Percentiles rank a stretch among this genome's conserved stretches.
These are phyloP conservation scores for Falco cherrug DNA, from an alignment of 2,797 vertebrate genomes.

Conservation along the genomic window DNA sequence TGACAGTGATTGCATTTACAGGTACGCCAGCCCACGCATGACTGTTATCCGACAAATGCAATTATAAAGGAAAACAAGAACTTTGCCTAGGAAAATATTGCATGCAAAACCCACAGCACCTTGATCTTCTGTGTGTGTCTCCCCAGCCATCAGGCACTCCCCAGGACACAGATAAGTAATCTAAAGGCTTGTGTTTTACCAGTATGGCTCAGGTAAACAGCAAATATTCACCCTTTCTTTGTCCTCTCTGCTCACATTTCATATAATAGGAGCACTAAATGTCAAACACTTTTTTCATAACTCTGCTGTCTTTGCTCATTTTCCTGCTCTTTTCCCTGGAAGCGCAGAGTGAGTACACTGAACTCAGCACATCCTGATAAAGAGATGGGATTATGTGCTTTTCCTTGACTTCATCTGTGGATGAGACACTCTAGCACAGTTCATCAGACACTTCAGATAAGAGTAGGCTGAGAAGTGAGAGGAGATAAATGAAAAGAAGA, in stretches of 20 bases:
- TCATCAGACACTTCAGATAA: neutral
- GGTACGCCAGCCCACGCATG: neutral
- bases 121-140: neutral
- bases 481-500: slow-evolving; percentile 1
- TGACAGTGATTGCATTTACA: neutral
- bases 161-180: neutral
- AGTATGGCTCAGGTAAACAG: neutral
- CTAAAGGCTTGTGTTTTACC: neutral
- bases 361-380: neutral
- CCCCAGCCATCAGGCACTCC: neutral
- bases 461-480: neutral
- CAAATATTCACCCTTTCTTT: neutral
- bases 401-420: neutral
- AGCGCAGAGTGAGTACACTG: neutral
- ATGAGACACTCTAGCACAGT: neutral
- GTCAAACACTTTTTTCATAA: neutral
- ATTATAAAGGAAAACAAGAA: neutral
- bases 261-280: neutral
- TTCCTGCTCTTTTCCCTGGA: neutral
- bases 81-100: neutral
- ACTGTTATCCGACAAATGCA: neutral
- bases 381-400: neutral
- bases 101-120: neutral
- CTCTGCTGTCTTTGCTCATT: neutral
- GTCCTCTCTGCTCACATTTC: neutral